Base-by-base conservation (phyloP, 2,888 invertebrate species). In the Lithophane socia region DNA sequence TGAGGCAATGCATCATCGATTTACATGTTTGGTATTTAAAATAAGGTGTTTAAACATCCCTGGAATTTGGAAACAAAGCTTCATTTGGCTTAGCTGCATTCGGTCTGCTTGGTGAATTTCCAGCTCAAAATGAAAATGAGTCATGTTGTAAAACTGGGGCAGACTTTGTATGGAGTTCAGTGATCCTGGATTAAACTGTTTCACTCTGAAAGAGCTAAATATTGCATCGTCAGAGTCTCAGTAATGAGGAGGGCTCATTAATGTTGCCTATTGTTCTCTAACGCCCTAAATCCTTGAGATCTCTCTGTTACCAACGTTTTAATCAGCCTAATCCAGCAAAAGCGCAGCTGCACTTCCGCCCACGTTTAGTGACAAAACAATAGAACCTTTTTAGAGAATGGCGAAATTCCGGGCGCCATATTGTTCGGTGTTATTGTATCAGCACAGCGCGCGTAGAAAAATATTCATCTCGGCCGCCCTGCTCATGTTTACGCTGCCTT, bases 381-480 rank as follows among this genome's bases (percentile, higher is more conserved):
- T 88, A 82, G 89, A 87, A 88, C 82, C 83, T 88, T 91, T 90
- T 91, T 89, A 87, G 87, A 85, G 89, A 87, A 90, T 83, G 85
- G 85, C 85, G 49, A 86, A 88, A 91, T 89, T 87, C 89, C 85
- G 86, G 77, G 84, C 86, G 88, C 88, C 88, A 88, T 92, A 92
- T 91, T 92, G 90, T 90, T 85, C 89, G 80, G 71, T 67, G 83
- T 87, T 88, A 91, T 91, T 92, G 90, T 92, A 83, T 84, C 80
- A 85, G 88, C 60, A 37, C 60, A n/a, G 68, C 37, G 87, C 86
- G 81, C 77, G 78, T 75, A 86, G 90, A 86, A 91, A 90, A 91
- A 91, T 90, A 91, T 90, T 89, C 88, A 90, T 91, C 87, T 88
- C 85, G 83, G 63, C 72, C 82, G 86, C 84, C 81, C 71, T 80